These are phyloP conservation scores for Calycopis cecrops DNA, from an alignment of 1,140 invertebrate species.

Conservation along the genomic window DNA sequence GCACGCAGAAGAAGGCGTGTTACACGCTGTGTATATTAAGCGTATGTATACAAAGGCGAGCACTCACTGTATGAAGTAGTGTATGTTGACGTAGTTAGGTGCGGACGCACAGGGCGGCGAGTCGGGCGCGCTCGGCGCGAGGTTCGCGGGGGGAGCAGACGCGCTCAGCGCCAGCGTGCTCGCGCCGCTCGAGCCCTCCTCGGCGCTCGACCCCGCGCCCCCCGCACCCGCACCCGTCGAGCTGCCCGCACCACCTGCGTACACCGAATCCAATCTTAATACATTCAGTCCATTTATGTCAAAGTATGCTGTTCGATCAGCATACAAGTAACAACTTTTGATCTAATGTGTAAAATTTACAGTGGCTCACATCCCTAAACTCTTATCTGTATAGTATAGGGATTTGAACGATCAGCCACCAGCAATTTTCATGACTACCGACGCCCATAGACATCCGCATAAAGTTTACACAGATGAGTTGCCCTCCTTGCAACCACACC, in stretches of 20 bases:
- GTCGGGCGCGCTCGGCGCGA: conserved; percentile 77
- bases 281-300: background rate
- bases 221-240: conserved; percentile 24
- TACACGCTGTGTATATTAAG: too few species aligned
- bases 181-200: conserved; percentile 77
- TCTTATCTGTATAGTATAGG: too few species aligned
- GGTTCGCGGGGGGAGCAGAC: conserved; percentile 40
- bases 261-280: background rate
- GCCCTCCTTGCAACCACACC: too few species aligned
- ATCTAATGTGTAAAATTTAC: too few species aligned
- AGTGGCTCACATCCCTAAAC: too few species aligned
- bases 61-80: conserved; percentile 89
- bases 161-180: conserved; percentile 76
- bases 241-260: conserved; percentile 50
- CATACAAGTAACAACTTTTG: too few species aligned
- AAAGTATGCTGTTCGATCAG: too few species aligned
- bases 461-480: too few species aligned
- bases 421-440: too few species aligned
- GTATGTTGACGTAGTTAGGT: conserved; percentile 93
- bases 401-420: too few species aligned
- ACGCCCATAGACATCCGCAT: too few species aligned
- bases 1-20: too few species aligned
- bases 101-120: conserved; percentile 79
- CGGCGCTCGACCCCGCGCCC: conserved; percentile 77
- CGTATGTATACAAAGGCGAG: background rate